These are phyloP conservation scores for Drosophila buzzatii DNA, from an alignment of 2,888 invertebrate species.

Conservation along the genomic window DNA sequence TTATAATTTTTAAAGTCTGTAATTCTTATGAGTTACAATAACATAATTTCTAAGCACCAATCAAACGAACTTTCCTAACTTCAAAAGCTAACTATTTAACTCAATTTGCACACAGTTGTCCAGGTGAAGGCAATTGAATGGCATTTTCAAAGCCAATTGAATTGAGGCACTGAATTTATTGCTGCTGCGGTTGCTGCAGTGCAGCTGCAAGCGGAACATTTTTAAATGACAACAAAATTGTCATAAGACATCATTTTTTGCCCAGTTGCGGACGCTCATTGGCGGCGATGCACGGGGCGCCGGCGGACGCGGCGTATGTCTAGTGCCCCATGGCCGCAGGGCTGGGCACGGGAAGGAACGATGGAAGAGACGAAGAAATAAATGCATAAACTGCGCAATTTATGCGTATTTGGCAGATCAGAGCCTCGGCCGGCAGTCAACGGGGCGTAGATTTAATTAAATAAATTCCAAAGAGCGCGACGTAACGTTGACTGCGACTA, in stretches of 20 bases:
- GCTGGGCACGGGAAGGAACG: not conserved
- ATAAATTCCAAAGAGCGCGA: constrained; percentile 71
- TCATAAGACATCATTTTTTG: constrained; percentile 59
- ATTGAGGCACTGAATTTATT: constrained; percentile 30
- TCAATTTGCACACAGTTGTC: constrained; percentile 3
- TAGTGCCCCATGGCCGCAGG: constrained; percentile 43
- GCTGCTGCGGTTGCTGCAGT: constrained; percentile 2
- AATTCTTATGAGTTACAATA: constrained; percentile 2
- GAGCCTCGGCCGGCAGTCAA: constrained; percentile 54
- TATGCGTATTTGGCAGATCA: constrained; percentile 70
- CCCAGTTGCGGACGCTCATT: constrained; percentile 27
- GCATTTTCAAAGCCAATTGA: constrained; percentile 49
- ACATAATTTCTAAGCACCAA: not conserved
- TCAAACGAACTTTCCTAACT: not conserved
- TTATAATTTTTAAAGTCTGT: not conserved
- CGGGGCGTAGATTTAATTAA: constrained; percentile 80
- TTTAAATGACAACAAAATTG: constrained; percentile 58
- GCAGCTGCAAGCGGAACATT: constrained; percentile 36
- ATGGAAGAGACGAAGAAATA: not conserved
- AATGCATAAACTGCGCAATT: constrained; percentile 75
- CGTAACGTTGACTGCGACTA: constrained; percentile 22
- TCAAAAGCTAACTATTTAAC: constrained; percentile 1
- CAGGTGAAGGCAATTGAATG: constrained; percentile 38
- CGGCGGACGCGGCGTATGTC: constrained; percentile 56
- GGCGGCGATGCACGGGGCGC: not conserved